Evolutionary conservation across 2,797 vertebrate genomes (phyloP), one percentile per base, ranked within the genome.

Genomic region (Stomatorhinus walkeri): DNA sequence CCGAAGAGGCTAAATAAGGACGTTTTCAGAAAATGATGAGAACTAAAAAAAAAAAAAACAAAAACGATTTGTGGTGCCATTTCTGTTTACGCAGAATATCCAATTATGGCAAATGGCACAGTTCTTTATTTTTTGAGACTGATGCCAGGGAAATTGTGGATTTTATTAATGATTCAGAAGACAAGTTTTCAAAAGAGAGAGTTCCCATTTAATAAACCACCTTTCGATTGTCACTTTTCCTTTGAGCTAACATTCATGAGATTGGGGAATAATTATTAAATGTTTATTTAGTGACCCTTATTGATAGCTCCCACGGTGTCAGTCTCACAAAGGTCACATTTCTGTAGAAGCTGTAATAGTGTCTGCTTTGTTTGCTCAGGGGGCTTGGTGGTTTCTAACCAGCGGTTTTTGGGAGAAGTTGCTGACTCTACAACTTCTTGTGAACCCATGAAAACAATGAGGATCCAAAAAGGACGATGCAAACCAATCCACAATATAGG

Each of bases 271-370:
- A 79, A 40, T 86, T 90, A 90, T 93, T 91, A 92, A 92, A 91
- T 91, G 92, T 92, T 93, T 90, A 92, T 92, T 46, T 43, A 46
- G 88, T 87, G 89, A 87, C 89, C 86, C 90, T 91, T 89, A 91
- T 92, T 92, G 16, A 54, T 54, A 54, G 86, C 91, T 90, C 91
- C 89, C 88, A 54, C 90, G 88, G 89, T 91, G 89, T 91, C 91
- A 92, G 88, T 90, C 90, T 90, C 85, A 89, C 54, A 87, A 89
- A 89, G 91, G 88, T 89, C 90, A 91, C 91, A 90, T 92, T 91
- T 91, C 91, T 56, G 91, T 90, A 91, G 90, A 89, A 84, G 90
- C 8, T 51, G 10, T 14, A 43, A 22, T 40, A 14, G 12, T 72
- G 19, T 3, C 85, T 46, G 52, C 51, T 52, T 4, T 16, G 51